Evolutionary conservation across 2,113 vertebrate species (phyloP), one percentile per base, ranked within the genome.

Genomic region (Strix uralensis): DNA sequence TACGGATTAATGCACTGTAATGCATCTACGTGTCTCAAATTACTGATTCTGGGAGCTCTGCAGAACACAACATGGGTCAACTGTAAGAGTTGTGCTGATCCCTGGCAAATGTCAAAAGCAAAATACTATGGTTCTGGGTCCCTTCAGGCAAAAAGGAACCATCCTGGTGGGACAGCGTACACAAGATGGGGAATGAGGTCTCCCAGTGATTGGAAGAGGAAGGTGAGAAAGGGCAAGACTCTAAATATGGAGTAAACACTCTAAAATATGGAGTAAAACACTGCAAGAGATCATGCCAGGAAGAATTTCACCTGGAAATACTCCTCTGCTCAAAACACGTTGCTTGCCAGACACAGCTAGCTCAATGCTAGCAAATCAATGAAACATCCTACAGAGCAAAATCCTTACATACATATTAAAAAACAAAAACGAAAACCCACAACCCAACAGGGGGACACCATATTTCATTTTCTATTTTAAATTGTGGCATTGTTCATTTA

Each of bases 91-190:
- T 74, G 55, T 36, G 54, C 44, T 82, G 66, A 34, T 34, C n/a
- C 44, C 32, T 77, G 62, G 29, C 8, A 57, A 82, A 71, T 3
- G 65, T 32, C 8, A 59, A 62, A 22, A 77, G 46, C 72, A 83
- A 46, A 92, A 58, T 10, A 32, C 4, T 4, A 30, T 20, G 40
- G 51, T 4, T 74, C 79, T 78, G 55, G 23, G 59, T 73, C 63
- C 65, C 52, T 81, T 80, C 44, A 16, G 44, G 72, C 26, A 69
- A 72, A 74, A 71, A 44, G 40, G 72, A 78, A 84, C 27, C 27
- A 44, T 44, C 36, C 32, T 5, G 3, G 52, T 1, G 4, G 52
- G 79, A 70, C 36, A 79, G 26, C 0, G 0, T 5, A 40, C 19
- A 59, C 30, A 40, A n/a, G 32, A 30, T 8, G 20, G 72, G 34